Evolutionary conservation across 2,888 invertebrate species (phyloP).

Genomic region (Meliscaeva auricollis): DNA sequence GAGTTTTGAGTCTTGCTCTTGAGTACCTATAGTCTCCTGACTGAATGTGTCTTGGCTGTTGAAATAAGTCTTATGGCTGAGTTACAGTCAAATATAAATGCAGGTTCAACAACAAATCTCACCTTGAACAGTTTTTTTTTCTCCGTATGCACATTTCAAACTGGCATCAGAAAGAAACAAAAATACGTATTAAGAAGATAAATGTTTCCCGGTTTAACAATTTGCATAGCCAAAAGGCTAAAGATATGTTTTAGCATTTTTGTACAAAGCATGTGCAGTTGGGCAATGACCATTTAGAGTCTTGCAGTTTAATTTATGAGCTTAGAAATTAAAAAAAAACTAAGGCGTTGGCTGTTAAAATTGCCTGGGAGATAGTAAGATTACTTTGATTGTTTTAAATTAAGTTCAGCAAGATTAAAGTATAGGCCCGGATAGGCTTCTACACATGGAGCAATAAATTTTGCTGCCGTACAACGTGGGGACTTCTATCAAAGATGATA

Average conservation of each 20-base stretch:
- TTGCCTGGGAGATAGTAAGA: not conserved
- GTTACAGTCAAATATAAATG: constrained; percentile 5
- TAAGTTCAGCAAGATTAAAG: not conserved
- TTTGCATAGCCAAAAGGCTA: constrained; percentile 44
- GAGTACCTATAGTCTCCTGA: not conserved
- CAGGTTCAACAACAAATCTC: constrained; percentile 14
- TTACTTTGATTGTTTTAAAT: constrained; percentile 8
- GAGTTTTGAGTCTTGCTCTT: constrained; percentile 11
- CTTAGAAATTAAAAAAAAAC: not conserved
- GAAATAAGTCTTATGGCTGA: constrained; percentile 21
- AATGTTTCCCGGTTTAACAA: constrained; percentile 50
- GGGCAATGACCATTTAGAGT: constrained; percentile 36
- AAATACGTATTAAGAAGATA: constrained; percentile 12
- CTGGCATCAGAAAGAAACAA: not conserved
- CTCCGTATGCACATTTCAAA: not conserved
- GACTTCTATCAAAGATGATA: too few relatives aligned
- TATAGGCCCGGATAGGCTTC: too few relatives aligned
- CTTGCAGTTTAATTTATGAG: constrained; percentile 26
- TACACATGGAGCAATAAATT: too few relatives aligned
- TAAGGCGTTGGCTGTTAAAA: constrained; percentile 22
- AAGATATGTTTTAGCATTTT: not conserved
- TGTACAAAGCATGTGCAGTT: constrained; percentile 25
- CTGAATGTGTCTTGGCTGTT: constrained; percentile 37
- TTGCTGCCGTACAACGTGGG: too few relatives aligned
- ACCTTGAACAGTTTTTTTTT: constrained; percentile 1